These are phyloP conservation scores for Orthosia cruda DNA, from an alignment of 2,888 invertebrate species.

Conservation along the genomic window DNA sequence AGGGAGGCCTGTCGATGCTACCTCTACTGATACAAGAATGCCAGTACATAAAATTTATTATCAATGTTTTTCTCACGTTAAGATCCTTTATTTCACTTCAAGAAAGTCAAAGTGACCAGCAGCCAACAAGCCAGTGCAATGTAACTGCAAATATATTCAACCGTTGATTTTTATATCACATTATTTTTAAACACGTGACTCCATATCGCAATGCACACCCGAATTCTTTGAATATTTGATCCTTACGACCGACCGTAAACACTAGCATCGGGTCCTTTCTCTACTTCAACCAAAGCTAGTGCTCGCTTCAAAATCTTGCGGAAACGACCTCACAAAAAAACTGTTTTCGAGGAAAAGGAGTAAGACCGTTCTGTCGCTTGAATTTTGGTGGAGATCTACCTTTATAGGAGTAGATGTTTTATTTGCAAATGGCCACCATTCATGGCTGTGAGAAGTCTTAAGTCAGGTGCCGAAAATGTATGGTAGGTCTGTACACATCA, in stretches of 20 bases:
- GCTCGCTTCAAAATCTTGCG: neutral
- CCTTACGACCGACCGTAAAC: slow-evolving; percentile 17
- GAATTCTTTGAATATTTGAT: slow-evolving; percentile 61
- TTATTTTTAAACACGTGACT: slow-evolving; percentile 36
- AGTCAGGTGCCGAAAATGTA: slow-evolving; percentile 10
- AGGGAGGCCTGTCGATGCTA: no score
- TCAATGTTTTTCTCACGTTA: no score
- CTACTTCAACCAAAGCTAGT: slow-evolving; percentile 6
- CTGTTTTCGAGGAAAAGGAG: neutral
- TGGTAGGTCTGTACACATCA: neutral
- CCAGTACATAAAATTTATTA: no score
- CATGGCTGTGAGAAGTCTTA: no score
- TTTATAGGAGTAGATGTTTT: slow-evolving; percentile 36
- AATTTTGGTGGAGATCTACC: neutral
- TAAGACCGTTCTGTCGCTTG: neutral
- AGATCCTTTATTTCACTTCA: neutral
- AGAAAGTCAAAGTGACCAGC: neutral
- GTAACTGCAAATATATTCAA: slow-evolving; percentile 8
- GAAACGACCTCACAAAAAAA: neutral
- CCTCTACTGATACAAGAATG: no score
- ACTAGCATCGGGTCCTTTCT: slow-evolving; percentile 7
- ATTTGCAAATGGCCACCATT: slow-evolving; percentile 42
- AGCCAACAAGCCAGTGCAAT: no score
- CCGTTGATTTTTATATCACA: slow-evolving; percentile 8
- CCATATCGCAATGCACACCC: slow-evolving; percentile 50